A percentile compares a stretch with the other conserved stretches of the same genome.
Evolutionary conservation across 2,113 vertebrate genomes (phyloP).

Genomic region (Alectura lathami): DNA sequence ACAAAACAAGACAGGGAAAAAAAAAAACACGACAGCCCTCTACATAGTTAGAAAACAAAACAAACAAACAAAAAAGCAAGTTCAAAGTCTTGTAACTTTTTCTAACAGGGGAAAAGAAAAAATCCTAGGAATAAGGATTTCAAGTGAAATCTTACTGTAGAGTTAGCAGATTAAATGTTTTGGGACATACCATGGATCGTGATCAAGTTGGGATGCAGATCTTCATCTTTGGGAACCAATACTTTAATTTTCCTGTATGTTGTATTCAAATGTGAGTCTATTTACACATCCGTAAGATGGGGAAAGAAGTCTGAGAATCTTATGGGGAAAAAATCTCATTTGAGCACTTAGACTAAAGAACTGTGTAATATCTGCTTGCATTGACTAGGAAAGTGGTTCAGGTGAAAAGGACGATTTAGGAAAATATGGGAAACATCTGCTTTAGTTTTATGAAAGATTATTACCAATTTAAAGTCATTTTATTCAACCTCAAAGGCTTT

Average conservation of each 20-base stretch:
- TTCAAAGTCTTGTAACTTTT: background rate
- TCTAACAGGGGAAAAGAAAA: background rate
- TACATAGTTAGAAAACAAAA: rapidly evolving
- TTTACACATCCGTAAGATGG: too few species aligned
- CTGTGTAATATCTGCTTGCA: background rate
- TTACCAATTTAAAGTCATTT: background rate
- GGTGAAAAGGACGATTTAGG: background rate
- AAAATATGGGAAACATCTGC: background rate
- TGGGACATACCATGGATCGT: background rate
- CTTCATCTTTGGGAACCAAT: background rate
- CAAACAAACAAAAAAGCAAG: background rate
- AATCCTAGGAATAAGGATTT: background rate
- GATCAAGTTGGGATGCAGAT: background rate
- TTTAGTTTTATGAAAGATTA: background rate
- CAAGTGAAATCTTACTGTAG: background rate
- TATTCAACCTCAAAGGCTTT: background rate
- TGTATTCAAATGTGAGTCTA: background rate
- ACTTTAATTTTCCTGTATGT: background rate
- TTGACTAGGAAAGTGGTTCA: background rate
- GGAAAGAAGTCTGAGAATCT: background rate
- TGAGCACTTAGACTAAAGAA: background rate
- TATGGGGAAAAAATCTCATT: background rate
- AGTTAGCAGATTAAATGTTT: background rate
- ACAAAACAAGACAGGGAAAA: background rate
- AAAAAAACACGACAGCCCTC: too few species aligned